phyloP scores from a whole-genome alignment of 2,113 vertebrate genomes.

The Cyprinodon tularosa region DNA sequence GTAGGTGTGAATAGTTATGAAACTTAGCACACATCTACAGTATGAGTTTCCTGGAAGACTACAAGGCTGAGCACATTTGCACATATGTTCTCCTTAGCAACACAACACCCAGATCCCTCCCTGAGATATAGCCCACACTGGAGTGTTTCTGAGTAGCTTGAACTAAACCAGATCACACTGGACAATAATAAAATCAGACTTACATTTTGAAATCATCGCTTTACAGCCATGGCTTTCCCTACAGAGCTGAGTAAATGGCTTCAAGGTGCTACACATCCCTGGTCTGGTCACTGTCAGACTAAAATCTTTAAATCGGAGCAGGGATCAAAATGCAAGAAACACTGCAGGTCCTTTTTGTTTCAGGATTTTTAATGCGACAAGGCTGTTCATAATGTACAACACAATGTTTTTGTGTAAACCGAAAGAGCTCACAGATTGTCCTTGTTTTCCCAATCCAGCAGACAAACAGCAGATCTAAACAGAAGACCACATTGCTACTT shows the following conservation, averaged over 20 bases:
- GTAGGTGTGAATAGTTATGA: constrained; percentile 2
- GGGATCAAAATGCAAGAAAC: constrained; percentile 25
- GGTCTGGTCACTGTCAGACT: constrained; percentile 30
- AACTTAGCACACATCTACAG: constrained; percentile 8
- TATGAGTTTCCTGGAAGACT: constrained; percentile 33
- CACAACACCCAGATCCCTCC: constrained; percentile 26
- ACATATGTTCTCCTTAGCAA: constrained; percentile 18
- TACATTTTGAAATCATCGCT: constrained; percentile 17
- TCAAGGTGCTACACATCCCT: neutral
- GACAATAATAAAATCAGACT: constrained; percentile 9
- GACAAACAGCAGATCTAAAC: constrained; percentile 41
- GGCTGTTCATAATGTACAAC: constrained; percentile 19
- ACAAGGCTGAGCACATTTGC: neutral
- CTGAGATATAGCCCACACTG: constrained; percentile 1
- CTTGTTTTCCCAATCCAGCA: constrained; percentile 26
- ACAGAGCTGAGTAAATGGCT: constrained; percentile 19
- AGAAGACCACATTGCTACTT: constrained; percentile 21
- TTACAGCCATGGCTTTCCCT: constrained; percentile 8
- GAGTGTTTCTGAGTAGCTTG: neutral
- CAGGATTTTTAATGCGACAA: neutral
- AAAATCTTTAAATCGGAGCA: constrained; percentile 11
- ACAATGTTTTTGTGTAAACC: constrained; percentile 29
- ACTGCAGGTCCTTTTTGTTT: neutral
- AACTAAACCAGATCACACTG: constrained; percentile 41
- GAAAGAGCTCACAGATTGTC: constrained; percentile 8